Percentiles rank a stretch among this genome's conserved stretches.
Evolutionary conservation across 2,888 invertebrate genomes (phyloP).

Genomic region (Cataglyphis cursor): DNA sequence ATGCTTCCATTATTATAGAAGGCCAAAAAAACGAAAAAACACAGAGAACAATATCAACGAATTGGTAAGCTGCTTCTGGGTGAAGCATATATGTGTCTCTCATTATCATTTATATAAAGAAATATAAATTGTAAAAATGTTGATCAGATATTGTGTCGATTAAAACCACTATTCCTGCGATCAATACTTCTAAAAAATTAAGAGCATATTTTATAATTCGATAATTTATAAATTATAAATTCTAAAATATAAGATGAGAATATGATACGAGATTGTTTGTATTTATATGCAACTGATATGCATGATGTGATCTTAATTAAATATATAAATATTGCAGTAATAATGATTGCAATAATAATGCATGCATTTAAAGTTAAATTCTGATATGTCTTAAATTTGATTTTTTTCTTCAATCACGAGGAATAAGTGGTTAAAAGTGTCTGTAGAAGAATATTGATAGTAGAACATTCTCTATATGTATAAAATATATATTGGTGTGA

Average conservation of each 20-base stretch:
- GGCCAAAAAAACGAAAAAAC: conserved; percentile 91
- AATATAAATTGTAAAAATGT: conserved; percentile 14
- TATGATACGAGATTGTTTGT: background rate
- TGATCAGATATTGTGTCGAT: conserved; percentile 8
- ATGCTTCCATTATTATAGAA: conserved; percentile 88
- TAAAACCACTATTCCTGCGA: background rate
- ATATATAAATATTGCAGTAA: conserved; percentile 21
- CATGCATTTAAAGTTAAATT: conserved; percentile 38
- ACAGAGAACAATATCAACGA: conserved; percentile 92
- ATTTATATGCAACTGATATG: background rate
- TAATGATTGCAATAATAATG: conserved; percentile 11
- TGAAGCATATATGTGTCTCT: conserved; percentile 66
- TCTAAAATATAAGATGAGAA: conserved; percentile 11
- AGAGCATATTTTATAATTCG: background rate
- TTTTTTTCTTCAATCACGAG: background rate
- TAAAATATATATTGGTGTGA: conserved; percentile 29
- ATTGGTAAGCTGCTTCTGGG: conserved; percentile 90
- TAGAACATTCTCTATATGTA: conserved; percentile 23
- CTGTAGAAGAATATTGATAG: background rate
- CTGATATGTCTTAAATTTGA: background rate
- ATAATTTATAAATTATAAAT: conserved; percentile 2
- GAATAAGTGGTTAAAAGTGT: background rate
- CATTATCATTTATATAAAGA: conserved; percentile 25
- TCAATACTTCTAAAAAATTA: background rate
- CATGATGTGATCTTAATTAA: conserved; percentile 24